Percentiles rank a stretch among this genome's conserved stretches.
These are phyloP conservation scores for Philhelius pedissequus DNA, from an alignment of 2,888 invertebrate genomes.

Conservation along the genomic window DNA sequence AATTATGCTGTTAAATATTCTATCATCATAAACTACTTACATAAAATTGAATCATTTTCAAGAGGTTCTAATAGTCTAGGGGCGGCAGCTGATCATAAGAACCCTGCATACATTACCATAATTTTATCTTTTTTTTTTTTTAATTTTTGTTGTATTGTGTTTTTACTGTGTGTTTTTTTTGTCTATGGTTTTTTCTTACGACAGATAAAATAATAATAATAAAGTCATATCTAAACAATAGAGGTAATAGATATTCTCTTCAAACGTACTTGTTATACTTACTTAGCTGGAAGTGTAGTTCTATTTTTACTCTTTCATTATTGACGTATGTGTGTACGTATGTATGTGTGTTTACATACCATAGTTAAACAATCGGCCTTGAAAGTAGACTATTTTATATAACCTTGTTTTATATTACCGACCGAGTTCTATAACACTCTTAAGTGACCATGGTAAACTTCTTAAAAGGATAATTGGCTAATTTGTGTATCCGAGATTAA, in stretches of 20 bases:
- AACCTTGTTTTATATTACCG: background rate
- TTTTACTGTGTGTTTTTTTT: background rate
- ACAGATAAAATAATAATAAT: background rate
- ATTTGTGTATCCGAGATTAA: background rate
- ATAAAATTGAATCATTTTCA: background rate
- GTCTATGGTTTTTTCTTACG: background rate
- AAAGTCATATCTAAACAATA: background rate
- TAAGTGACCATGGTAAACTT: background rate
- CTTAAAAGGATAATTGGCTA: background rate
- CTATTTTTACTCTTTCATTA: background rate
- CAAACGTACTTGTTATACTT: background rate
- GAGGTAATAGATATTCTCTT: background rate
- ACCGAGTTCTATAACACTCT: background rate
- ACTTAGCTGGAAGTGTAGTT: background rate
- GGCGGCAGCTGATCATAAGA: background rate
- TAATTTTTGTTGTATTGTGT: background rate
- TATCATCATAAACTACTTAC: background rate
- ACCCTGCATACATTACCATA: slow-evolving; percentile 8
- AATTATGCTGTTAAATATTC: slow-evolving; percentile 8
- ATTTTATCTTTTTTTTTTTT: background rate
- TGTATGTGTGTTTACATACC: too few relatives aligned
- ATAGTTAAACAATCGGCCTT: background rate
- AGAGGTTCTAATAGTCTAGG: background rate
- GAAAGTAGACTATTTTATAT: background rate
- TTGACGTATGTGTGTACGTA: background rate